Conservation (phyloP, 1,140 invertebrate genomes). For the Cheumatopsyche charites region DNA sequence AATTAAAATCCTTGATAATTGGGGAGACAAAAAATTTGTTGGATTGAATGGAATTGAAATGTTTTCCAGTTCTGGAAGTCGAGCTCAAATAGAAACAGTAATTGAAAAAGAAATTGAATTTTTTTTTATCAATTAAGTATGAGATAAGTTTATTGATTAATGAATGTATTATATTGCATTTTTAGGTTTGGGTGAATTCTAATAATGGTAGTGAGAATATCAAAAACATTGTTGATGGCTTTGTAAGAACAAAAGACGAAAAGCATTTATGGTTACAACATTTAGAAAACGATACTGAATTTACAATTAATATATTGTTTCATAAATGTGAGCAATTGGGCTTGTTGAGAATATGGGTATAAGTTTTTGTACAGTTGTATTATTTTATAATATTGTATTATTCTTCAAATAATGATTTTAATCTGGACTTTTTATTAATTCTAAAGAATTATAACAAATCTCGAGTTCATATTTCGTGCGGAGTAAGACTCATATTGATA, state of each 20-base stretch:
- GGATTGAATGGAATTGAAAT: constrained; percentile 83
- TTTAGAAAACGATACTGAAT: constrained; percentile 62
- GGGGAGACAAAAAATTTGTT: constrained; percentile 84
- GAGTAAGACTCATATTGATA: constrained; percentile 74
- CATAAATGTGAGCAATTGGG: constrained; percentile 65
- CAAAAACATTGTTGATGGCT: constrained; percentile 71
- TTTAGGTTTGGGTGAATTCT: constrained; percentile 66
- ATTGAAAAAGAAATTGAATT: constrained; percentile 30
- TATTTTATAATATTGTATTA: neutral
- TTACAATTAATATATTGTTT: constrained; percentile 66
- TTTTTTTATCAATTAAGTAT: no score
- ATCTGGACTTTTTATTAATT: neutral
- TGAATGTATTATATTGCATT: no score
- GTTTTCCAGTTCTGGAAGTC: constrained; percentile 69
- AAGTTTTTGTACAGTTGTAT: constrained; percentile 30
- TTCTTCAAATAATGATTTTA: neutral
- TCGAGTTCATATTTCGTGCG: constrained; percentile 78
- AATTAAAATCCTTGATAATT: constrained; percentile 75
- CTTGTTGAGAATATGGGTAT: constrained; percentile 80
- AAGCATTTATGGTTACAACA: constrained; percentile 77
- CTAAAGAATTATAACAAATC: constrained; percentile 88
- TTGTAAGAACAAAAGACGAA: constrained; percentile 76
- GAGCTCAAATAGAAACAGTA: constrained; percentile 64
- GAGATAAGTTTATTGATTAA: no score
- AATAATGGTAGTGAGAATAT: constrained; percentile 59